Base-by-base conservation (phyloP, 2,113 vertebrate genomes). In the Carassius auratus region DNA sequence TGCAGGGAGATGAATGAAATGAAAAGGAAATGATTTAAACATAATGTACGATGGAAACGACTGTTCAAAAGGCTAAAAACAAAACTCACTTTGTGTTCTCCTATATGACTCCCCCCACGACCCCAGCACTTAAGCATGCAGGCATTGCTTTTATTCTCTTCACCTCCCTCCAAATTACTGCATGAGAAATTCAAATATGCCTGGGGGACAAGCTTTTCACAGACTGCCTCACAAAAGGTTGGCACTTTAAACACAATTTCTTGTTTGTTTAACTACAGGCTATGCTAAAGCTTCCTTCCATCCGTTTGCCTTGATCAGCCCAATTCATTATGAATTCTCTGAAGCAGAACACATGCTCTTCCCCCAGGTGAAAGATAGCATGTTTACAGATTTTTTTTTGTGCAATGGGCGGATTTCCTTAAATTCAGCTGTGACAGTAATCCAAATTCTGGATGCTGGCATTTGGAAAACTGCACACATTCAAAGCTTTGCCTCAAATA, bases 221-320 rank as follows among this genome's bases (percentile, higher is more conserved):
- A 86, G 87, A 57, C 81, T 57, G 45, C 87, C 57, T 76, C 50
- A 83, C 73, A 68, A 86, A 87, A 59, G 71, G 73, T 75, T 85
- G 77, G 50, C 85, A 85, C 71, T 85, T 85, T 87, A 87, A 89
- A 89, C 76, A 77, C 57, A 85, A 82, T 87, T 85, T 77, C 59
- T 81, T 87, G 68, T 76, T 87, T 83, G 66, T 87, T 76, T 71
- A 87, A 89, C 79, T 71, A 85, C 76, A 85, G 85, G 69, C 82
- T 36, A 68, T 75, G 76, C 76, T 19, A 2, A 83, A 83, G 30
- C 45, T 30, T 69, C 48, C 48, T 68, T 38, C 62, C 33, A 83
- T 73, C 45, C 50, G 42, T 33, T 68, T 68, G 38, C 79, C 61
- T 48, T 81, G 77, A 88, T 77, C 84, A 83, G 19, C 52, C 80